Evolutionary conservation across 2,888 invertebrate species (phyloP).

Genomic region (Cephus rjabovi): DNA sequence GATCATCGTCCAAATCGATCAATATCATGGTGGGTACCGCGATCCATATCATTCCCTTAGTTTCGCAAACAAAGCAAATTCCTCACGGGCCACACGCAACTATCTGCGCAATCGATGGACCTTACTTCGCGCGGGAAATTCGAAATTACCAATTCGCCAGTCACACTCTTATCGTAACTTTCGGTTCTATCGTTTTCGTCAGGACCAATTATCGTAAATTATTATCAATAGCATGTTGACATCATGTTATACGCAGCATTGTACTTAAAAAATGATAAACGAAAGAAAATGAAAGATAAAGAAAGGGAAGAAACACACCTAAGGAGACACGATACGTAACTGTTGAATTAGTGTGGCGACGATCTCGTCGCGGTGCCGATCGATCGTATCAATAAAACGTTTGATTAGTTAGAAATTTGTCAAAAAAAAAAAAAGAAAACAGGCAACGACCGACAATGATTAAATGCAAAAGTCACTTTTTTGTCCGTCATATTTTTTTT

Average conservation of each 20-base stretch:
- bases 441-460: background rate
- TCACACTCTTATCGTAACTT: background rate
- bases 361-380: background rate
- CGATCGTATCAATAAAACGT: background rate
- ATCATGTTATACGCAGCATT: conserved; percentile 48
- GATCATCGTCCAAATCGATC: background rate
- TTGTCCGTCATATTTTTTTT: background rate
- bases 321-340: conserved; percentile 23
- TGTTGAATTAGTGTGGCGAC: background rate
- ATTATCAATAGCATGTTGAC: conserved; percentile 45
- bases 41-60: background rate
- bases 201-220: conserved; percentile 55
- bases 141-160: background rate
- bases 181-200: conserved; percentile 47
- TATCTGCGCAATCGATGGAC: background rate
- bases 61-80: background rate
- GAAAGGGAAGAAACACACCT: conserved; percentile 23
- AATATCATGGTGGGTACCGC: background rate
- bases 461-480: background rate
- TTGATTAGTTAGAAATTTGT: background rate
- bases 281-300: conserved; percentile 16
- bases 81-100: background rate
- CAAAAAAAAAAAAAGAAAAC: background rate
- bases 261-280: conserved; percentile 41
- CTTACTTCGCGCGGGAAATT: background rate